Evolutionary conservation across 2,888 invertebrate species (phyloP).

Genomic region (Diachrysia chrysitis): DNA sequence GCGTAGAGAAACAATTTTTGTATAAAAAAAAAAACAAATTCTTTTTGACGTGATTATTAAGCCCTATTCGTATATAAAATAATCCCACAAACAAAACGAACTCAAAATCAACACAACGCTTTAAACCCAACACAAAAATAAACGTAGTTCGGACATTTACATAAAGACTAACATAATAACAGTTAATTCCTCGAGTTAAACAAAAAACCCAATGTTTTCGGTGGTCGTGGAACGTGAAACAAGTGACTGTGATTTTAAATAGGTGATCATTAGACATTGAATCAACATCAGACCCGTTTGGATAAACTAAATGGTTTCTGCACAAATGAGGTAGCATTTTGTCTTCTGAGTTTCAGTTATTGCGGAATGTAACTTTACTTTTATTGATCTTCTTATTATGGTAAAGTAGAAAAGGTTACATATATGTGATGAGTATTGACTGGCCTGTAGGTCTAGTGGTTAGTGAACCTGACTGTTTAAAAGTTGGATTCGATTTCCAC

Average conservation of each 20-base stretch:
- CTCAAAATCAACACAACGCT: not conserved
- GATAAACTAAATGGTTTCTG: conserved; percentile 43
- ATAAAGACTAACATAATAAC: conserved; percentile 49
- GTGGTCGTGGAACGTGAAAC: conserved; percentile 49
- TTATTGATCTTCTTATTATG: not conserved
- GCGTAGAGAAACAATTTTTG: not conserved
- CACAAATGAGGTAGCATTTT: conserved; percentile 13
- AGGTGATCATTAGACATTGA: conserved; percentile 59
- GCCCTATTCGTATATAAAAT: conserved; percentile 6
- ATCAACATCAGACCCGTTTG: conserved; percentile 56
- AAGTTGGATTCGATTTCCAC: too few species aligned
- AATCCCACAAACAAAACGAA: conserved; percentile 22
- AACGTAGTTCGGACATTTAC: conserved; percentile 43
- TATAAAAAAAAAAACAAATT: not conserved
- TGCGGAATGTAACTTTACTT: not conserved
- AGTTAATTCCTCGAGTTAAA: conserved; percentile 39
- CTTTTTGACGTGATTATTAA: not conserved
- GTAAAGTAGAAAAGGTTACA: not conserved
- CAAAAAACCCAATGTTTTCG: conserved; percentile 42
- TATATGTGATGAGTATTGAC: not conserved
- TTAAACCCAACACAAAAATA: conserved; percentile 19
- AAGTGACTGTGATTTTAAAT: conserved; percentile 65
- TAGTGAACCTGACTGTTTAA: too few species aligned
- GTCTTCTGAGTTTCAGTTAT: not conserved
- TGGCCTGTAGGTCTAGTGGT: too few species aligned